Percentiles rank a stretch among this genome's conserved stretches.
phyloP scores from a whole-genome alignment of 2,113 vertebrate genomes.

The Damaliscus lunatus region DNA sequence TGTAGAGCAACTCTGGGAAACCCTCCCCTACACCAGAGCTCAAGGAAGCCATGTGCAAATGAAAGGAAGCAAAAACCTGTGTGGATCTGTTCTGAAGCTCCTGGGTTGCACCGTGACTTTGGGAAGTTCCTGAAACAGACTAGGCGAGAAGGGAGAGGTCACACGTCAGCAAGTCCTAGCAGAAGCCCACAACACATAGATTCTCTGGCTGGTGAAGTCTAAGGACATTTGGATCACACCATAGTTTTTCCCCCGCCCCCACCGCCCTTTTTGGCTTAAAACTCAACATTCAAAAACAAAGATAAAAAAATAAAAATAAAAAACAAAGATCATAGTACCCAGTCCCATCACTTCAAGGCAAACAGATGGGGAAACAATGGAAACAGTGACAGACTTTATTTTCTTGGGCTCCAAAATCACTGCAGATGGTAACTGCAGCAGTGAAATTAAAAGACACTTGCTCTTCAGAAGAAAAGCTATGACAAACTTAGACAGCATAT shows the following conservation, averaged over 20 bases:
- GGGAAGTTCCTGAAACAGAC: not conserved
- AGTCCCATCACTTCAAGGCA: not conserved
- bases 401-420: not conserved
- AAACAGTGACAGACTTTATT: not conserved
- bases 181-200: not conserved
- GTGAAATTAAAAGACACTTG: not conserved
- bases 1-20: not conserved
- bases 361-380: not conserved
- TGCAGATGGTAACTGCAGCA: not conserved
- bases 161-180: not conserved
- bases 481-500: not conserved
- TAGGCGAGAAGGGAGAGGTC: not conserved
- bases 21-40: not conserved
- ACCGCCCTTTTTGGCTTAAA: not conserved
- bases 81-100: not conserved
- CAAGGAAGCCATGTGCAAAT: not conserved
- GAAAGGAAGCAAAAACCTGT: not conserved
- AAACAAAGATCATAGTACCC: not conserved
- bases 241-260: not conserved
- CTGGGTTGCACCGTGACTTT: not conserved
- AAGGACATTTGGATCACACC: not conserved
- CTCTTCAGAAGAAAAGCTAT: not conserved
- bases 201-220: not conserved
- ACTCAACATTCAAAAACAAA: not conserved
- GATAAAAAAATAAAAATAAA: not conserved